Evolutionary conservation across 2,113 vertebrate species (phyloP).

Genomic region (Oryctolagus cuniculus): mOryCun1.1 NC_091453.1:80323501-80324000

Average conservation of each 20-base stretch:
- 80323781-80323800: not conserved
- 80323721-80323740: not conserved
- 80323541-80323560: not conserved
- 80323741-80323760: not conserved
- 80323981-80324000: not conserved
- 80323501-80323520: not conserved
- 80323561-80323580: not conserved
- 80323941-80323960: not conserved
- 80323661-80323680: not conserved
- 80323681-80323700: not conserved
- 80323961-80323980: not conserved
- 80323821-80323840: not conserved
- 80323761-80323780: not conserved
- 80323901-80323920: not conserved
- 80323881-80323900: not conserved
- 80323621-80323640: not conserved
- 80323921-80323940: constrained; percentile 21
- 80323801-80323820: not conserved
- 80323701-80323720: not conserved
- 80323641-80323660: not conserved
- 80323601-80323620: not conserved
- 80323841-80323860: not conserved
- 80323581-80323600: not conserved
- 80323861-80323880: not conserved
- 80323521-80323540: not conserved